phyloP scores from a whole-genome alignment of 1,140 invertebrate species.

The Formica selysi region DNA sequence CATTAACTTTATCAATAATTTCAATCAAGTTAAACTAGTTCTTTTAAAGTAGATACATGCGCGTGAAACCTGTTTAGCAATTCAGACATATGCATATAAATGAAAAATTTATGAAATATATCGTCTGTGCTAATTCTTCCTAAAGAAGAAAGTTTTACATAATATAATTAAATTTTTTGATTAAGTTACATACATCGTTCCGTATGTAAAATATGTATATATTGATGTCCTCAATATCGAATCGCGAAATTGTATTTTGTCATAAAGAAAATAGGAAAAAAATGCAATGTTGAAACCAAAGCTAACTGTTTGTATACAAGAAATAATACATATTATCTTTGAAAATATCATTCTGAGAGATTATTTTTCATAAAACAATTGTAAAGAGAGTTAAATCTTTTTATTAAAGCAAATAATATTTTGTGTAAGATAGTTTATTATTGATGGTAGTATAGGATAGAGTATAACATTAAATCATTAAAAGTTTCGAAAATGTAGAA shows the following conservation, averaged over 20 bases:
- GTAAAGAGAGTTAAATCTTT: not conserved
- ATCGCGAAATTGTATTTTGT: not conserved
- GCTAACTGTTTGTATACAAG: not conserved
- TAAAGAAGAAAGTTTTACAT: not conserved
- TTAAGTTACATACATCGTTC: not conserved
- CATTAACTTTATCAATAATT: not conserved
- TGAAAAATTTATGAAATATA: constrained; percentile 1
- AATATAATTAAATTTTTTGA: not conserved
- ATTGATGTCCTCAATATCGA: constrained; percentile 10
- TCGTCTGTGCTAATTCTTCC: not conserved
- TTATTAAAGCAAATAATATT: not conserved
- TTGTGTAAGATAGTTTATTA: not conserved
- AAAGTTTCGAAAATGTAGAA: not conserved
- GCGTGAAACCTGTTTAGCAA: not conserved
- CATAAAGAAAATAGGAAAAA: not conserved
- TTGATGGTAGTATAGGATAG: not conserved
- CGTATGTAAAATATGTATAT: constrained; percentile 14
- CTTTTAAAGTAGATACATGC: too few relatives aligned
- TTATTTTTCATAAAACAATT: not conserved
- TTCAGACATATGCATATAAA: not conserved
- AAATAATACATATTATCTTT: not conserved
- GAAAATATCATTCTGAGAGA: not conserved
- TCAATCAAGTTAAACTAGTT: not conserved
- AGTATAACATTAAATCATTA: not conserved
- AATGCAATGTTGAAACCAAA: not conserved